Percentiles rank a stretch among this genome's conserved stretches.
Evolutionary conservation across 2,797 vertebrate genomes (phyloP).

Genomic region (Manis pentadactyla): DNA sequence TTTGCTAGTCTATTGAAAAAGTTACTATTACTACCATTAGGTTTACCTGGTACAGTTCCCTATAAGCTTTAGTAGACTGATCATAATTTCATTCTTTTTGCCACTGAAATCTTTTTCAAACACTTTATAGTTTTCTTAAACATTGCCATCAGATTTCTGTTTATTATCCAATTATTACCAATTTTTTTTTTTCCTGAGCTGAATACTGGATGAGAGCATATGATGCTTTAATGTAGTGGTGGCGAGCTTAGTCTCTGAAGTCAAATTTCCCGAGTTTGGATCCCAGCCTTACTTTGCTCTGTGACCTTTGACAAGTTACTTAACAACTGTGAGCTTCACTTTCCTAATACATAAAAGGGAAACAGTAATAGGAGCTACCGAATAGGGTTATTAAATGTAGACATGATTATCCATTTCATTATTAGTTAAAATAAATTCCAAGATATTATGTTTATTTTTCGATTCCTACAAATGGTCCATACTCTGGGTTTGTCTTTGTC

Average conservation of each 20-base stretch:
- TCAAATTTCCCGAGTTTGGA: background rate
- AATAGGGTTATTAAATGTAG: conserved; percentile 6
- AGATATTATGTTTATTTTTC: background rate
- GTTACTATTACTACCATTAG: background rate
- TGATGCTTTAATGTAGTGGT: background rate
- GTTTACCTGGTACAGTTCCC: conserved; percentile 36
- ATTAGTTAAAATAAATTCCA: background rate
- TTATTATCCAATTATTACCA: conserved; percentile 40
- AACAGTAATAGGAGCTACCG: background rate
- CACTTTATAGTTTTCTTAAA: conserved; percentile 56
- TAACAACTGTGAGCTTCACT: background rate
- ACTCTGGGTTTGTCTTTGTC: conserved; percentile 29
- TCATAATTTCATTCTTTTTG: conserved; percentile 56
- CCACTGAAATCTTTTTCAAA: conserved; percentile 50
- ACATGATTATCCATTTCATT: background rate
- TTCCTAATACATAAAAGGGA: conserved; percentile 30
- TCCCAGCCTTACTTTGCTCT: background rate
- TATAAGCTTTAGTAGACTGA: background rate
- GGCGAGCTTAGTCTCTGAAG: background rate
- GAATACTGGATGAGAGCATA: background rate
- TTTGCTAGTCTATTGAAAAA: conserved; percentile 55
- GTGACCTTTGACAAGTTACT: background rate
- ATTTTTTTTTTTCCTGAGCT: background rate
- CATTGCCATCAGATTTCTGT: conserved; percentile 39
- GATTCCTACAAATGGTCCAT: conserved; percentile 5